Evolutionary conservation across 2,888 invertebrate species (phyloP).

Genomic region (Agelastica alni): DNA sequence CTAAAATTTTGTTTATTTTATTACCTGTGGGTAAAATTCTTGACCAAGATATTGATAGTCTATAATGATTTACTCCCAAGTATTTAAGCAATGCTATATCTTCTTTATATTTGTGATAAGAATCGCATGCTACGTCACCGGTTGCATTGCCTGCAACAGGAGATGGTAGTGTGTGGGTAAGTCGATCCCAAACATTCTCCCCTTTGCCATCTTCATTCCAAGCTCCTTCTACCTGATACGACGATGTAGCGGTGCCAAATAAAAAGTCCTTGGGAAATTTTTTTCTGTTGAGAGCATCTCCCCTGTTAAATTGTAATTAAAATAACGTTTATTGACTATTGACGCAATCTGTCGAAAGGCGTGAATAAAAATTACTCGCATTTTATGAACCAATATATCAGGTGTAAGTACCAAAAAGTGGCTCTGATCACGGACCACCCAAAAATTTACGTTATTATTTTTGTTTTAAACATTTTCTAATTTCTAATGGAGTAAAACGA

Average conservation of each 20-base stretch:
- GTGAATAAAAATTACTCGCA: too few species aligned
- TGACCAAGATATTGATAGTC: constrained; percentile 48
- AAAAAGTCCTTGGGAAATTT: constrained; percentile 48
- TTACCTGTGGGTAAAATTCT: constrained; percentile 20
- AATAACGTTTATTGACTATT: too few species aligned
- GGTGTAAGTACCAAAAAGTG: too few species aligned
- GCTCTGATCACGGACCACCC: too few species aligned
- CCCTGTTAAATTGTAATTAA: too few species aligned
- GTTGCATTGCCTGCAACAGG: constrained; percentile 48
- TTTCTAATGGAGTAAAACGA: too few species aligned
- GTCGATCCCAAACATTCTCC: constrained; percentile 46
- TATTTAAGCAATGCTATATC: constrained; percentile 63
- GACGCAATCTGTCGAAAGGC: too few species aligned
- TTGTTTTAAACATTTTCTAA: too few species aligned
- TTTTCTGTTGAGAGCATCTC: too few species aligned
- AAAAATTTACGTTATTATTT: too few species aligned
- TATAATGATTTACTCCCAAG: constrained; percentile 61
- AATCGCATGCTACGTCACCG: constrained; percentile 68
- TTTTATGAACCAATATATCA: too few species aligned
- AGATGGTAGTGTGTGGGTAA: constrained; percentile 14
- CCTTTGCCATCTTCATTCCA: constrained; percentile 61
- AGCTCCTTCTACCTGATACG: constrained; percentile 53
- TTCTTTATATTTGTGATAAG: constrained; percentile 66
- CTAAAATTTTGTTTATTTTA: too few species aligned
- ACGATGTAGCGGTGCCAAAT: constrained; percentile 49